phyloP scores from a whole-genome alignment of 2,888 invertebrate species.

The Steromphala cineraria region DNA sequence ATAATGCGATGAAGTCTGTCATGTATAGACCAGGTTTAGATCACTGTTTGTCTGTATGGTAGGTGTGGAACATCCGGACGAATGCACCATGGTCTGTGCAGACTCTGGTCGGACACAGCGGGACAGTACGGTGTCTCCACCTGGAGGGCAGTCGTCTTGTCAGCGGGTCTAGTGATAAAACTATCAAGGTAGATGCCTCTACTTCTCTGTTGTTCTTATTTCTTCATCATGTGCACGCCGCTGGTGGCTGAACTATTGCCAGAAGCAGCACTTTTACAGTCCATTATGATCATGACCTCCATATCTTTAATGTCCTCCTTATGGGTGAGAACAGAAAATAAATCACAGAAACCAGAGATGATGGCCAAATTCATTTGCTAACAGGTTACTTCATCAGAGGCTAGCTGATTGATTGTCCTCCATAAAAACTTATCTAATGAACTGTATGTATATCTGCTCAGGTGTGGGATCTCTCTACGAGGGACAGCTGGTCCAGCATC shows the following conservation, averaged over 20 bases:
- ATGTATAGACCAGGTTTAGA: no score
- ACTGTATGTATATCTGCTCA: constrained; percentile 33
- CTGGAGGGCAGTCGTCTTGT: constrained; percentile 76
- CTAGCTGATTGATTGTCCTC: not conserved
- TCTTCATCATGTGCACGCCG: no score
- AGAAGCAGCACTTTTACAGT: no score
- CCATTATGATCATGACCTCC: no score
- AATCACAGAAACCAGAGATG: no score
- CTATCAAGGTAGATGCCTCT: constrained; percentile 72
- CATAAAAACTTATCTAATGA: not conserved
- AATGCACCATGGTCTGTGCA: constrained; percentile 78
- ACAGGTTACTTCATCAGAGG: no score
- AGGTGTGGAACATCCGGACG: constrained; percentile 78
- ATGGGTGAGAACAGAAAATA: no score
- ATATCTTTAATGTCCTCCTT: no score
- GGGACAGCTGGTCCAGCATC: constrained; percentile 77
- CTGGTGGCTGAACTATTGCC: no score
- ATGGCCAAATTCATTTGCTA: no score
- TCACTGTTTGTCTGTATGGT: not conserved
- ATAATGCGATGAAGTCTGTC: no score
- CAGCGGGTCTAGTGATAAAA: constrained; percentile 76
- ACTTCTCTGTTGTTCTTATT: no score
- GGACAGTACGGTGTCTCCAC: constrained; percentile 77
- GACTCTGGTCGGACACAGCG: constrained; percentile 78
- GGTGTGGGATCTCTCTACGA: constrained; percentile 77